A percentile compares a stretch with the other conserved stretches of the same genome.
Evolutionary conservation across 2,888 invertebrate species (phyloP).

Genomic region (Andrena praecox): DNA sequence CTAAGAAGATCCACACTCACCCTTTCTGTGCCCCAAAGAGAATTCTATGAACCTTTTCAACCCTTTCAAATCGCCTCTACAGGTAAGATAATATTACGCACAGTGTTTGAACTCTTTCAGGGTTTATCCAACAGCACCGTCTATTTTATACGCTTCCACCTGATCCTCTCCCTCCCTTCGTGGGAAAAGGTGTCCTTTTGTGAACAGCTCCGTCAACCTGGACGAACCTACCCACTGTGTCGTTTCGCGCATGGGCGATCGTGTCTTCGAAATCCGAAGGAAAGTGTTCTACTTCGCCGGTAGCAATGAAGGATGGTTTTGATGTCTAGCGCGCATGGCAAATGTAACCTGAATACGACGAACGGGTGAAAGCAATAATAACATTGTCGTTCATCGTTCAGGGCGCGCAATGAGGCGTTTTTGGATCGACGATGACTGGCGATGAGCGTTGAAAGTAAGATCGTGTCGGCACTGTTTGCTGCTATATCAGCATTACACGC

Average conservation of each 20-base stretch:
- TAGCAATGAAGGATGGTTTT: slow-evolving; percentile 19
- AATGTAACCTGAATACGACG: slow-evolving; percentile 67
- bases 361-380: slow-evolving; percentile 72
- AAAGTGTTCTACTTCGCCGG: slow-evolving; percentile 55
- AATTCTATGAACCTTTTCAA: slow-evolving; percentile 13
- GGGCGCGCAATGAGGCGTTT: slow-evolving; percentile 36
- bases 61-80: slow-evolving; percentile 8
- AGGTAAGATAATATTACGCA: slow-evolving; percentile 7
- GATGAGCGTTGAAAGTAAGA: slow-evolving; percentile 36
- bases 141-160: background rate
- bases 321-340: slow-evolving; percentile 60
- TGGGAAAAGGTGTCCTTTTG: background rate
- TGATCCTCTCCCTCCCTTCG: background rate
- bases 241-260: background rate
- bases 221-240: background rate
- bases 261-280: slow-evolving; percentile 38
- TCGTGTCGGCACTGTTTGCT: slow-evolving; percentile 1
- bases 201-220: background rate
- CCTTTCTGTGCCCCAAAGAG: background rate
- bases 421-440: slow-evolving; percentile 25
- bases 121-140: background rate
- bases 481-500: slow-evolving; percentile 22
- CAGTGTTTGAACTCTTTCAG: background rate
- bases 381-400: slow-evolving; percentile 32
- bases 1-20: background rate